Evolutionary conservation across 2,888 invertebrate genomes (phyloP).

Genomic region (Athalia cordata): DNA sequence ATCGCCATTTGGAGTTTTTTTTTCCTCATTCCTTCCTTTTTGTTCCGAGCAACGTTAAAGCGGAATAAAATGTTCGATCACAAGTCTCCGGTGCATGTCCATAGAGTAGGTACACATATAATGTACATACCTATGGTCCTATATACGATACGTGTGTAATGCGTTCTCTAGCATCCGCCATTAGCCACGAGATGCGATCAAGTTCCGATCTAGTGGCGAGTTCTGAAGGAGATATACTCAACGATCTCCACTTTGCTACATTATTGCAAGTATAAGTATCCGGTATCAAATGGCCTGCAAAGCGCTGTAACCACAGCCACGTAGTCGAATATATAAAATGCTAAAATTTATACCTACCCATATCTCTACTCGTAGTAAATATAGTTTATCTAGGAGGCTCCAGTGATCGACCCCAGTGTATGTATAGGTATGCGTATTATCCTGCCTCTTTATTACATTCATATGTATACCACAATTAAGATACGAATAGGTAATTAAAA

Average conservation of each 20-base stretch:
- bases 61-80: too few relatives aligned
- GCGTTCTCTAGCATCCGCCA: background rate
- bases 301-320: background rate
- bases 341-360: background rate
- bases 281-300: background rate
- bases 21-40: too few relatives aligned
- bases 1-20: too few relatives aligned
- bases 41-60: too few relatives aligned
- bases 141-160: background rate
- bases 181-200: conserved; percentile 22
- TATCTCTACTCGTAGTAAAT: background rate
- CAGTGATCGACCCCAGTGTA: background rate
- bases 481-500: conserved; percentile 24
- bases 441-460: background rate
- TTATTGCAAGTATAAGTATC: conserved; percentile 16
- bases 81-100: background rate
- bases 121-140: background rate
- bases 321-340: background rate
- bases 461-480: conserved; percentile 21
- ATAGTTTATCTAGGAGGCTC: background rate
- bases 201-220: conserved; percentile 28
- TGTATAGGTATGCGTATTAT: background rate
- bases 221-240: conserved; percentile 2
- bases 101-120: background rate
- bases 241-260: conserved; percentile 8